Evolutionary conservation across 1,140 invertebrate species (phyloP), one percentile per base, ranked within the genome.

Genomic region (Drosophila suzukii): DNA sequence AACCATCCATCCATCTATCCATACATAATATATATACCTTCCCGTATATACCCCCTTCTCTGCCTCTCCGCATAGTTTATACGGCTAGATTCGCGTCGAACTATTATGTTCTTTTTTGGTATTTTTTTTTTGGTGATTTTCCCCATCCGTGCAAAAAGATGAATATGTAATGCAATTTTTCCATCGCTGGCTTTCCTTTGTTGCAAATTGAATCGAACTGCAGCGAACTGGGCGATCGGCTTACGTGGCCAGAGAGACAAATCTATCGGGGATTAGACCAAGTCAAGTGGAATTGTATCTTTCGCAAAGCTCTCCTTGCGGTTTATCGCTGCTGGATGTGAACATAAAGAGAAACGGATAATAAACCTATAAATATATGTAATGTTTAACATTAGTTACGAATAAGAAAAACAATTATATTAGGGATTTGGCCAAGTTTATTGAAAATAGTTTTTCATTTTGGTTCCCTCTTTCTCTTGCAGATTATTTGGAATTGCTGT

Each of bases 191-290:
- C 38, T 75, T 73, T 62, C 49, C 82, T 86, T 86, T 86, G 82
- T 88, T 78, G 78, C 83, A 88, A 86, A 82, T 79, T 82, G 82
- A 85, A 78, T 78, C 68, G 75, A 53, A 67, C 58, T 60, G 58
- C 77, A 78, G 41, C 20, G 34, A 57, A 30, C 50, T 53, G 59
- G 24, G 56, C 66, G 56, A 66, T 66, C 62, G 73, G 71, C 80
- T 83, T 83, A 83, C 75, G 80, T 83, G 81, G 80, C 80, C 60
- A 44, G 49, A 43, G 70, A 58, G 66, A 43, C 73, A 66, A 81
- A 75, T 75, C 78, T 62, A 56, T 63, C 24, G 68, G 58, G 82
- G 68, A 78, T 86, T 71, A 78, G 66, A 47, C 54, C 61, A 76
- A 76, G 70, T 74, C 70, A 60, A 73, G 73, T 54, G 74, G 73